Percentiles rank a stretch among this genome's conserved stretches.
Evolutionary conservation across 2,888 invertebrate genomes (phyloP).

Genomic region (Eilema caniola): DNA sequence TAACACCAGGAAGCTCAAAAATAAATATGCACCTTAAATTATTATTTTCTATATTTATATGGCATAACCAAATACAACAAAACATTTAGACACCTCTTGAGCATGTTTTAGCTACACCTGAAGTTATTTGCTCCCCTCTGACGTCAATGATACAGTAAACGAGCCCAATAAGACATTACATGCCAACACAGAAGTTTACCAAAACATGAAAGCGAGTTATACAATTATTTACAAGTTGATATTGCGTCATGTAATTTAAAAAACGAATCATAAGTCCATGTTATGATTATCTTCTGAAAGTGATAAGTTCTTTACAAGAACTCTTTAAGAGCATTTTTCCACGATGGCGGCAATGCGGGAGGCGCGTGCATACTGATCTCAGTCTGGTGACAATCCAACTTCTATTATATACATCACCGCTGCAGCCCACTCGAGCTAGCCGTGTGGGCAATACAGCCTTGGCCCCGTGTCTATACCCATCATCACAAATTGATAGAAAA

Average conservation of each 20-base stretch:
- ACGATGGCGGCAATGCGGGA: constrained; percentile 30
- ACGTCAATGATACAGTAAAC: background rate
- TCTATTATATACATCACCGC: constrained; percentile 48
- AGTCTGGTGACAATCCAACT: constrained; percentile 72
- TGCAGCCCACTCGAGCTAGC: constrained; percentile 13
- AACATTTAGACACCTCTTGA: background rate
- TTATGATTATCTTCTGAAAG: constrained; percentile 15
- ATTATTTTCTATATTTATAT: constrained; percentile 4
- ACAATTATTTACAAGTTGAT: constrained; percentile 13
- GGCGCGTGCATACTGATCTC: constrained; percentile 59
- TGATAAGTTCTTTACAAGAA: background rate
- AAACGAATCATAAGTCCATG: background rate
- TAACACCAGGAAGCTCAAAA: constrained; percentile 1
- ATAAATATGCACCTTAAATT: constrained; percentile 2
- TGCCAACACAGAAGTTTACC: constrained; percentile 1
- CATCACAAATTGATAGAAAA: constrained; percentile 13
- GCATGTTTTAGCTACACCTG: constrained; percentile 3
- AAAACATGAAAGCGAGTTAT: background rate
- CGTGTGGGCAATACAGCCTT: constrained; percentile 9
- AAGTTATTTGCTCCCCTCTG: background rate
- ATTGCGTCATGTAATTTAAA: background rate
- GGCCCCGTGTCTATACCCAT: constrained; percentile 7
- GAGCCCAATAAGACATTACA: background rate
- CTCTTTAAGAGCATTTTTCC: constrained; percentile 5
- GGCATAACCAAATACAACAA: background rate